A percentile compares a stretch with the other conserved stretches of the same genome.
Conservation (phyloP, 2,888 invertebrate species). For the Hetaerina titia region DNA sequence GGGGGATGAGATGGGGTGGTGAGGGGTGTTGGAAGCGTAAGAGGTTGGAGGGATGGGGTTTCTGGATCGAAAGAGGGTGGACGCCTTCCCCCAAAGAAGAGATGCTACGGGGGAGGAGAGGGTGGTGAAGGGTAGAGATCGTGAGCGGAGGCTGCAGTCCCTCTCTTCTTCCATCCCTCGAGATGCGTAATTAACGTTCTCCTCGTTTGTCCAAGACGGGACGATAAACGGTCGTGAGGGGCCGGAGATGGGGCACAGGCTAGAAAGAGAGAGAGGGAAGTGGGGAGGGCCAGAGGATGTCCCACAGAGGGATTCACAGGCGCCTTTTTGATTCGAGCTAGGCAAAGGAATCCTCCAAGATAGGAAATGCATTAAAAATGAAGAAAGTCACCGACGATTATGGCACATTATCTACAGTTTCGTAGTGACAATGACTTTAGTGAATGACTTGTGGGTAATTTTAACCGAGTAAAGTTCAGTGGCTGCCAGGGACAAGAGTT, state of each 20-base stretch:
- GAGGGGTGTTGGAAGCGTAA: background rate
- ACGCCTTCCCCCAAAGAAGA: background rate
- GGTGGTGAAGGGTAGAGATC: background rate
- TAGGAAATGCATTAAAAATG: too few species aligned
- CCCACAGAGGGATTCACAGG: background rate
- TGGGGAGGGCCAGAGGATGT: background rate
- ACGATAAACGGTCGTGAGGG: background rate
- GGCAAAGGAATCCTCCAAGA: too few species aligned
- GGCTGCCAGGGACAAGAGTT: too few species aligned
- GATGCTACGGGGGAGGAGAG: background rate
- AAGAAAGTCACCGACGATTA: too few species aligned
- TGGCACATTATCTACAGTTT: too few species aligned
- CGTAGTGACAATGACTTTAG: too few species aligned
- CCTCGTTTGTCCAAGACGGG: constrained; percentile 1
- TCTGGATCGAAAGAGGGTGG: background rate
- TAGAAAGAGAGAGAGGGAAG: background rate
- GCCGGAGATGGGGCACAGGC: background rate
- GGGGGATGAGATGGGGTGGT: background rate
- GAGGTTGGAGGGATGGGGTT: background rate
- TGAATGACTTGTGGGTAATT: too few species aligned
- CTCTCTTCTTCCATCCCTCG: background rate
- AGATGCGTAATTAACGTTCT: constrained; percentile 24
- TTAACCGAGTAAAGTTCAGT: too few species aligned
- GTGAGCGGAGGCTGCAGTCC: background rate
- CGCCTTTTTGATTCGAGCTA: background rate